Evolutionary conservation across 2,888 invertebrate species (phyloP).

Genomic region (Tetheella fluctuosa): DNA sequence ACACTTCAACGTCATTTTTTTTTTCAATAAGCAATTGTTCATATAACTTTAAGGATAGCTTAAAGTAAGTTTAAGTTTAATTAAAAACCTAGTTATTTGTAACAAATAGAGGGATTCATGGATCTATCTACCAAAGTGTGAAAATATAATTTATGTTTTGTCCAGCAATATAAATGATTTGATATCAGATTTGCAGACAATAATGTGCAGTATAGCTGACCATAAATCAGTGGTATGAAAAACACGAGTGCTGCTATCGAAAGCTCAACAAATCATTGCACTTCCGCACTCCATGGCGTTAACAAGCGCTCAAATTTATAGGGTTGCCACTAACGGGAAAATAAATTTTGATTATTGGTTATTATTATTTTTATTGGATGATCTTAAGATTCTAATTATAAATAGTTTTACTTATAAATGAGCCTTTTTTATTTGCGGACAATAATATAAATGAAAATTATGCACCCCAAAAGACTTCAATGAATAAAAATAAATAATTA

Average conservation of each 20-base stretch:
- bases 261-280: slow-evolving; percentile 45
- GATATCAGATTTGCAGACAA: slow-evolving; percentile 35
- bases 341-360: not conserved
- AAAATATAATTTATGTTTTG: not conserved
- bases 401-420: too few relatives aligned
- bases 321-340: not conserved
- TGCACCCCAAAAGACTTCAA: too few relatives aligned
- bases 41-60: too few relatives aligned
- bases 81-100: too few relatives aligned
- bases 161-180: not conserved
- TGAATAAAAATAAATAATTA: too few relatives aligned
- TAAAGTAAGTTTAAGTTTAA: too few relatives aligned
- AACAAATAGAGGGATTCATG: too few relatives aligned
- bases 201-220: slow-evolving; percentile 26
- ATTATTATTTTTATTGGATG: not conserved
- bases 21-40: too few relatives aligned
- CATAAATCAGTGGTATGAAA: slow-evolving; percentile 43
- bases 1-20: too few relatives aligned
- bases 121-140: not conserved
- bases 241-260: slow-evolving; percentile 45
- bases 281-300: slow-evolving; percentile 11
- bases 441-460: too few relatives aligned
- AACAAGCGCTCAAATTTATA: slow-evolving; percentile 10
- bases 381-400: too few relatives aligned
- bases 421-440: too few relatives aligned